These are phyloP conservation scores for Eurypyga helias DNA, from an alignment of 2,113 vertebrate species.

Conservation along the genomic window DNA sequence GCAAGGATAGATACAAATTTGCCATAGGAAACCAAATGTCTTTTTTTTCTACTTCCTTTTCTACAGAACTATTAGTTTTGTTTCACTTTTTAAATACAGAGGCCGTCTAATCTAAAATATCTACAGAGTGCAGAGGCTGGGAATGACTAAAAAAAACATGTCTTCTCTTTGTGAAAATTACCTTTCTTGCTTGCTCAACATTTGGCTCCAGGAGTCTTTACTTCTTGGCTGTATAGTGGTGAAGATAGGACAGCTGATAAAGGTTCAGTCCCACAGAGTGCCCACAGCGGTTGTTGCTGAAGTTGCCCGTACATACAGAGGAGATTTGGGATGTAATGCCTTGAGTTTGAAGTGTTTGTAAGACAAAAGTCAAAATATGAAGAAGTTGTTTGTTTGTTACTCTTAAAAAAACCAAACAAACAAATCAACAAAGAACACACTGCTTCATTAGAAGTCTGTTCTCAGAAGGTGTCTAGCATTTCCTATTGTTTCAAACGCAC, in stretches of 20 bases:
- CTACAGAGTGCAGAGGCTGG: neutral
- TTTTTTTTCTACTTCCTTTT: neutral
- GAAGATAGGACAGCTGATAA: neutral
- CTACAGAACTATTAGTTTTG: neutral
- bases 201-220: neutral
- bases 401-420: too few species aligned
- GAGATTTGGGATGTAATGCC: neutral
- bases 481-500: neutral
- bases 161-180: neutral
- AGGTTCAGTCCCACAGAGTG: neutral
- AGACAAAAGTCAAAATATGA: neutral
- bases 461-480: neutral
- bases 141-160: neutral
- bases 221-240: neutral
- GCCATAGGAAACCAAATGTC: neutral
- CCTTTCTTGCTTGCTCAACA: neutral
- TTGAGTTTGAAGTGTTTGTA: neutral
- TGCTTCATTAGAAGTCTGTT: neutral
- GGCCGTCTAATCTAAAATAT: neutral
- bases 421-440: neutral
- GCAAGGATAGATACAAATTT: neutral
- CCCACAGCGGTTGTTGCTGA: neutral
- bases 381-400: neutral
- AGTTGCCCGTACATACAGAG: neutral
- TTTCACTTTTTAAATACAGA: neutral